Percentiles rank a stretch among this genome's conserved stretches.
These are phyloP conservation scores for Leptinotarsa haldemani DNA, from an alignment of 2,888 invertebrate genomes.

Conservation along the genomic window DNA sequence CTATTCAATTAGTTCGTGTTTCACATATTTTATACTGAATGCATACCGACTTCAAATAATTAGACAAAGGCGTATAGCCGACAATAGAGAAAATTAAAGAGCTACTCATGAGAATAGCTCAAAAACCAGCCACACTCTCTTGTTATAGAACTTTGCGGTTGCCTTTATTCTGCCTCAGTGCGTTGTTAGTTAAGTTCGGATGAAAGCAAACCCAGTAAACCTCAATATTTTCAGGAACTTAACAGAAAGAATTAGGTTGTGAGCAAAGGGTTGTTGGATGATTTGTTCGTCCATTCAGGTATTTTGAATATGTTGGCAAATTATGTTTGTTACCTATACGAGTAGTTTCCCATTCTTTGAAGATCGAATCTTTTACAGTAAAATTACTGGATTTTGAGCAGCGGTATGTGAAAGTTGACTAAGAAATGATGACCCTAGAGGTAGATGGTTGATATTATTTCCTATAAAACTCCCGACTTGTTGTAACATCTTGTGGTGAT, in stretches of 20 bases:
- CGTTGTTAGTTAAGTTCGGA: constrained; percentile 46
- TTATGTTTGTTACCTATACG: too few relatives aligned
- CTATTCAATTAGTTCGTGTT: constrained; percentile 18
- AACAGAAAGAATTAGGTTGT: neutral
- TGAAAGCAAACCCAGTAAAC: constrained; percentile 45
- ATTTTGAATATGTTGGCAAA: neutral
- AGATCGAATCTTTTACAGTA: too few relatives aligned
- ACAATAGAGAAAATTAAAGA: constrained; percentile 48
- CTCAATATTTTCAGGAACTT: constrained; percentile 41
- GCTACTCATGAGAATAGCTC: constrained; percentile 33
- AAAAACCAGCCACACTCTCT: constrained; percentile 41
- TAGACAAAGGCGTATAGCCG: constrained; percentile 43
- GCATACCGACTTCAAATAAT: constrained; percentile 34
- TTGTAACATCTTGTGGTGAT: too few relatives aligned
- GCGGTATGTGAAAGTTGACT: too few relatives aligned
- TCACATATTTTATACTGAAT: constrained; percentile 27
- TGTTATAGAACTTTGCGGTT: constrained; percentile 47
- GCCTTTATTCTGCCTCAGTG: constrained; percentile 43
- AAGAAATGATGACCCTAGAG: too few relatives aligned
- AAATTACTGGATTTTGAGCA: too few relatives aligned
- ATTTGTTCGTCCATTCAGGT: neutral
- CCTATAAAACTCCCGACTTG: too few relatives aligned
- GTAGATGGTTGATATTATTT: too few relatives aligned
- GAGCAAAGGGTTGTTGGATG: neutral
- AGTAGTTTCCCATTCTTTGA: too few relatives aligned